A percentile compares a stretch with the other conserved stretches of the same genome.
phyloP scores from a whole-genome alignment of 2,113 vertebrate genomes.

The Barbus barbus region DNA sequence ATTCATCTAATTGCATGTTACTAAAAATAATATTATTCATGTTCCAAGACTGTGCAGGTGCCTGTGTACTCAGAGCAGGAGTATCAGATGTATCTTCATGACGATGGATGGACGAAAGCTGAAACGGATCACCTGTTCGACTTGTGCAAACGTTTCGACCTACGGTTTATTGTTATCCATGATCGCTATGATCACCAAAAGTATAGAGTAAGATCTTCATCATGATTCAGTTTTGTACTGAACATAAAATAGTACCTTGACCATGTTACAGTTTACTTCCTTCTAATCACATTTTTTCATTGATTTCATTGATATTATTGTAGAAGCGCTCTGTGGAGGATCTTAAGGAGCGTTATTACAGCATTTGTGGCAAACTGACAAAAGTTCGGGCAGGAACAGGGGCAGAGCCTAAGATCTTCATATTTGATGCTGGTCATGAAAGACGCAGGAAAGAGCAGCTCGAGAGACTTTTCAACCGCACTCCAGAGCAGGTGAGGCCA shows the following conservation, averaged over 20 bases:
- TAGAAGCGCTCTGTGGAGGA: conserved; percentile 97
- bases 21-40: not conserved
- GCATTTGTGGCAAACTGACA: conserved; percentile 92
- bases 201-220: conserved; percentile 84
- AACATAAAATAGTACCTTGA: not conserved
- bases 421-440: conserved; percentile 96
- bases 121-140: conserved; percentile 98
- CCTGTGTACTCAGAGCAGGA: conserved; percentile 98
- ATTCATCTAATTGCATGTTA: not conserved
- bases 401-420: conserved; percentile 91
- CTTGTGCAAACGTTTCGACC: conserved; percentile 93
- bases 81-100: conserved; percentile 95
- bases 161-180: conserved; percentile 93
- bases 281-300: not conserved
- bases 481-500: conserved; percentile 90
- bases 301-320: conserved; percentile 26
- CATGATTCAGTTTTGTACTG: not conserved
- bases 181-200: conserved; percentile 98
- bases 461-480: conserved; percentile 94
- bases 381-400: conserved; percentile 89
- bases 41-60: conserved; percentile 86
- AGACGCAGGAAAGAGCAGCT: conserved; percentile 94
- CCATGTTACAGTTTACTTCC: not conserved
- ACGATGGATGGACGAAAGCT: conserved; percentile 97
- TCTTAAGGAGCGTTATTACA: conserved; percentile 95